Base-by-base conservation (phyloP, 1,140 invertebrate species). In the Conopomorpha cramerella region DNA sequence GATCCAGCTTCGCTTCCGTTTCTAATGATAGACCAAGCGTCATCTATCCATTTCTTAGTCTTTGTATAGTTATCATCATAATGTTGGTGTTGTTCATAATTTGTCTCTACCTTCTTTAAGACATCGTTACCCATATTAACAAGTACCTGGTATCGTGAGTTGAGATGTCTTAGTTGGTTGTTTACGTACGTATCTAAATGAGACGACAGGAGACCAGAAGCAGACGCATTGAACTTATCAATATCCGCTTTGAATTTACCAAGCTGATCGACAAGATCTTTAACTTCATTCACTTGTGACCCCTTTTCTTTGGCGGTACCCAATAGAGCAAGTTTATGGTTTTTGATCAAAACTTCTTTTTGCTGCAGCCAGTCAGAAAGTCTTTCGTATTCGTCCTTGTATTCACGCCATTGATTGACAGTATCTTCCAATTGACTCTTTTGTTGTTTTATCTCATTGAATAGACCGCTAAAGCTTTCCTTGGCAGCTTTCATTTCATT, bases 341-440 rank as follows among this genome's bases (percentile, higher is more conserved):
- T 90, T 63, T 95, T 95, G 12, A 96, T 87, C 10, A 94, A 81
- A 45, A 94, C 91, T 55, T 96, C 93, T 55, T 92, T 93, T 57
- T 95, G 91, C 65, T 96, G 93, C 26, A 98, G 64, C 94, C 94
- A 97, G 59, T 95, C 92, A 38, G 91, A 93, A 6, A 95, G 71
- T 37, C 89, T 82, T 66, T 96, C 93, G 61, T 92, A 93, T 68
- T 95, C 92, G 53, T 95, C 92, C 65, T 95, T 95, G 64, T 92
- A 95, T 38, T 93, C 90, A 37, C 90, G 80, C 88, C 92, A 93
- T 54, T 93, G 89, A 25, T 84, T 81, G 34, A 94, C 86, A 8
- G 89, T 92, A 10, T 84, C 82, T 72, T 93, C 91, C 12, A 95
- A 59, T 67, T 91, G 85, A 41, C 88, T 86, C 55, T 94, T 93